Percentiles rank a stretch among this genome's conserved stretches.
Evolutionary conservation across 2,888 invertebrate genomes (phyloP).

Genomic region (Cloeon dipterum): DNA sequence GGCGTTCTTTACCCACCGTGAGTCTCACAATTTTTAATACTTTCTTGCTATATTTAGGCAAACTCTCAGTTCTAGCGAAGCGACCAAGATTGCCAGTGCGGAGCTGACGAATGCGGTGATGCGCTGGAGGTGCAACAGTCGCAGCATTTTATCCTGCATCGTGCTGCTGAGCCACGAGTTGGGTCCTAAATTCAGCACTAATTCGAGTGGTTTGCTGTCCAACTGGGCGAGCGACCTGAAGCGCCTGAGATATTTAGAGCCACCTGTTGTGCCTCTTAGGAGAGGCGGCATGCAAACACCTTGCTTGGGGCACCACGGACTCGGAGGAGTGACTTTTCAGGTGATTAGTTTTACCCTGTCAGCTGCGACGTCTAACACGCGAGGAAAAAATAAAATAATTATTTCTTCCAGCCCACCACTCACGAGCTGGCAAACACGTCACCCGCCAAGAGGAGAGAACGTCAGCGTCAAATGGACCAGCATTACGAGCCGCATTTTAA

Average conservation of each 20-base stretch:
- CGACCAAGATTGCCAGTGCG: neutral
- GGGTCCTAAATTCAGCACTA: constrained; percentile 10
- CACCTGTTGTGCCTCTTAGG: constrained; percentile 10
- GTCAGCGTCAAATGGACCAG: too few species aligned
- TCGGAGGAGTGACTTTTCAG: constrained; percentile 12
- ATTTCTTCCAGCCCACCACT: too few species aligned
- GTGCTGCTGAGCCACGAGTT: constrained; percentile 11
- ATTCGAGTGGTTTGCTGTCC: constrained; percentile 11
- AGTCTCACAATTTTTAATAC: neutral
- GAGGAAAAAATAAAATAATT: too few species aligned
- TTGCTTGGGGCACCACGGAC: constrained; percentile 12
- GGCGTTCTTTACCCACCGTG: neutral
- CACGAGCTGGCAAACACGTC: too few species aligned
- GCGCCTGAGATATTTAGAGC: constrained; percentile 12
- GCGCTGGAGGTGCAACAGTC: constrained; percentile 12
- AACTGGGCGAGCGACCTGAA: constrained; percentile 12
- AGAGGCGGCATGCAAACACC: constrained; percentile 11
- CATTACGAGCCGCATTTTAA: too few species aligned
- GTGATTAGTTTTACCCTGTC: too few species aligned
- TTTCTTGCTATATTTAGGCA: neutral
- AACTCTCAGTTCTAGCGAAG: neutral
- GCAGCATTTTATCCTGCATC: constrained; percentile 12
- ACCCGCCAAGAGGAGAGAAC: too few species aligned
- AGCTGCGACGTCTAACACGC: too few species aligned
- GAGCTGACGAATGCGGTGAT: constrained; percentile 7